A percentile compares a stretch with the other conserved stretches of the same genome.
These are phyloP conservation scores for Sciurus vulgaris DNA, from an alignment of 2,797 vertebrate species.

Conservation along the genomic window DNA sequence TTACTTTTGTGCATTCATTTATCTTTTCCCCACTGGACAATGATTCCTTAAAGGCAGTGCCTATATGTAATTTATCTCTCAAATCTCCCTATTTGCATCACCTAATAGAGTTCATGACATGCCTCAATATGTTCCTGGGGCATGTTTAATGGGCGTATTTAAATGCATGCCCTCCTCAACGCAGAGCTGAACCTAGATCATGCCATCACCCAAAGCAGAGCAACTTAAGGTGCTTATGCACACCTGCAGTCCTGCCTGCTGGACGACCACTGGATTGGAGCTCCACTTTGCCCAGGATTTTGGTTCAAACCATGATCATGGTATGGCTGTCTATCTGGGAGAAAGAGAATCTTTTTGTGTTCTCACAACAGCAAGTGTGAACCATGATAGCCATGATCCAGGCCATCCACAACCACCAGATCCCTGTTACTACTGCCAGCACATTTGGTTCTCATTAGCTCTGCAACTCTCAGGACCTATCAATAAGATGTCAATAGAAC, in stretches of 20 bases:
- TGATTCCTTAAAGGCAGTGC: neutral
- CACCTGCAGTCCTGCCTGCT: neutral
- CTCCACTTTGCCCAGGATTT: neutral
- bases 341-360: neutral
- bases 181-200: neutral
- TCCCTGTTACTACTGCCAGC: neutral
- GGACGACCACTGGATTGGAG: too few relatives aligned
- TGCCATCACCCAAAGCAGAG: neutral
- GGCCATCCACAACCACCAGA: neutral
- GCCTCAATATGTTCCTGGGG: neutral
- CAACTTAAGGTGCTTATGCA: neutral
- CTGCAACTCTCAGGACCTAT: neutral
- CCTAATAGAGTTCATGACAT: neutral
- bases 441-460: neutral
- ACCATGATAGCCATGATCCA: neutral
- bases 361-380: neutral
- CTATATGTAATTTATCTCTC: neutral
- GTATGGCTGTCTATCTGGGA: neutral
- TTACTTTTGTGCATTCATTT: conserved; percentile 24
- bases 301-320: neutral
- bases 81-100: neutral
- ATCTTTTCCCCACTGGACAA: neutral
- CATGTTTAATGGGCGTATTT: neutral
- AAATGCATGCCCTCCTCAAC: neutral
- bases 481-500: neutral